Evolutionary conservation across 2,113 vertebrate species (phyloP).

Genomic region (Silurus meridionalis): DNA sequence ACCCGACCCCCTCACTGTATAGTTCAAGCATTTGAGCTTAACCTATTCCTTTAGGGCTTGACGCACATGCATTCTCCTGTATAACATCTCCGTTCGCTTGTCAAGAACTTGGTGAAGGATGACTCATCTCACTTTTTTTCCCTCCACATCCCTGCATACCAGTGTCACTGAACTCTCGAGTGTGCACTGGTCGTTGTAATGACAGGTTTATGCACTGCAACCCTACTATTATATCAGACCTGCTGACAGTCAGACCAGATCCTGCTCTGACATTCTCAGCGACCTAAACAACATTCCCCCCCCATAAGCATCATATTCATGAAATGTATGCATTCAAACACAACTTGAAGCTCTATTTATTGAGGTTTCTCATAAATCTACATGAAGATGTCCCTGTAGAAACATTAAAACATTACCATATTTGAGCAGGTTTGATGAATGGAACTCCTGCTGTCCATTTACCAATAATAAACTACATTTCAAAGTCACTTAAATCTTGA

Average conservation of each 20-base stretch:
- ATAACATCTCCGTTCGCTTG: not conserved
- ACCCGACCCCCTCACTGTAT: not conserved
- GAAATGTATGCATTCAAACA: not conserved
- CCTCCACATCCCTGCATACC: not conserved
- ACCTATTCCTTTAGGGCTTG: not conserved
- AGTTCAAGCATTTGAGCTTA: not conserved
- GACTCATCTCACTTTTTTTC: not conserved
- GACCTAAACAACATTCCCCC: not conserved
- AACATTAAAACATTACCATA: not conserved
- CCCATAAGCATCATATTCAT: not conserved
- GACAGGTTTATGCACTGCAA: not conserved
- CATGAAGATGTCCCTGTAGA: not conserved
- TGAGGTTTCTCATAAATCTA: not conserved
- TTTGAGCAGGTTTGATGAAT: not conserved
- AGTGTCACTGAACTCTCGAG: not conserved
- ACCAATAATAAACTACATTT: not conserved
- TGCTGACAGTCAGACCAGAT: not conserved
- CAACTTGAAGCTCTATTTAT: not conserved
- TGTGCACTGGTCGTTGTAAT: not conserved
- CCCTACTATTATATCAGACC: not conserved
- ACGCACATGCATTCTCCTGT: not conserved
- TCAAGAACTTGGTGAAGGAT: conserved; percentile 6
- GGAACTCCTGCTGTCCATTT: not conserved
- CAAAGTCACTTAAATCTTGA: not conserved
- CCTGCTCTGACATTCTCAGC: not conserved